Evolutionary conservation across 2,888 invertebrate genomes (phyloP).

Genomic region (Metellina segmentata): DNA sequence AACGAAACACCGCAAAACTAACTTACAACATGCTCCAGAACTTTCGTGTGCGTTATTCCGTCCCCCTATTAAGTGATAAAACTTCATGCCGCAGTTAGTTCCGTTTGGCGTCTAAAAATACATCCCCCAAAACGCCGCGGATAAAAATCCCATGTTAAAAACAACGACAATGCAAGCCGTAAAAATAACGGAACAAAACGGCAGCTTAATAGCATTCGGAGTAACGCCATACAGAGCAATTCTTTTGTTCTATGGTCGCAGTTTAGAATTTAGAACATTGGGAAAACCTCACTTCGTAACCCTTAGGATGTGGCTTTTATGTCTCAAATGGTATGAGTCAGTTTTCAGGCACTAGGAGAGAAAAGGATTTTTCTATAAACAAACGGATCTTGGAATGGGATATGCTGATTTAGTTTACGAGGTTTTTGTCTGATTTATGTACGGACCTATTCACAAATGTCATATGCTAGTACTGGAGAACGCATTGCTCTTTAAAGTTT

Average conservation of each 20-base stretch:
- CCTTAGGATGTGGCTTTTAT: not conserved
- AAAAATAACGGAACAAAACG: constrained; percentile 68
- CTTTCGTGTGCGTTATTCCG: not conserved
- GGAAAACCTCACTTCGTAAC: constrained; percentile 41
- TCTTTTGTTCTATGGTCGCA: constrained; percentile 64
- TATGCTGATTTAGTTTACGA: too few relatives aligned
- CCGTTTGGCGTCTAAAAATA: constrained; percentile 65
- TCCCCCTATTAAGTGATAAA: constrained; percentile 52
- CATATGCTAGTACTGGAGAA: too few relatives aligned
- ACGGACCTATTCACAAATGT: too few relatives aligned
- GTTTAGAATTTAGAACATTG: constrained; percentile 72
- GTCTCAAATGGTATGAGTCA: constrained; percentile 36
- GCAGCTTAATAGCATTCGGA: constrained; percentile 49
- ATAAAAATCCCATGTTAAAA: constrained; percentile 33
- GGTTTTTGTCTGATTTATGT: too few relatives aligned
- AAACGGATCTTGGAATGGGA: too few relatives aligned
- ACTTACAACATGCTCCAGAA: too few relatives aligned
- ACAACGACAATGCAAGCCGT: constrained; percentile 49
- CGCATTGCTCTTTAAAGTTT: too few relatives aligned
- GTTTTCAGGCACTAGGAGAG: not conserved
- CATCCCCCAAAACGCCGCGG: not conserved
- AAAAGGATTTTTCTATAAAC: too few relatives aligned
- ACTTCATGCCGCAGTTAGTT: constrained; percentile 52
- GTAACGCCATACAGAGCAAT: constrained; percentile 54
- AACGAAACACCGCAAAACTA: too few relatives aligned